A percentile compares a stretch with the other conserved stretches of the same genome.
phyloP scores from a whole-genome alignment of 2,797 vertebrate species.

The Malurus splendens region DNA sequence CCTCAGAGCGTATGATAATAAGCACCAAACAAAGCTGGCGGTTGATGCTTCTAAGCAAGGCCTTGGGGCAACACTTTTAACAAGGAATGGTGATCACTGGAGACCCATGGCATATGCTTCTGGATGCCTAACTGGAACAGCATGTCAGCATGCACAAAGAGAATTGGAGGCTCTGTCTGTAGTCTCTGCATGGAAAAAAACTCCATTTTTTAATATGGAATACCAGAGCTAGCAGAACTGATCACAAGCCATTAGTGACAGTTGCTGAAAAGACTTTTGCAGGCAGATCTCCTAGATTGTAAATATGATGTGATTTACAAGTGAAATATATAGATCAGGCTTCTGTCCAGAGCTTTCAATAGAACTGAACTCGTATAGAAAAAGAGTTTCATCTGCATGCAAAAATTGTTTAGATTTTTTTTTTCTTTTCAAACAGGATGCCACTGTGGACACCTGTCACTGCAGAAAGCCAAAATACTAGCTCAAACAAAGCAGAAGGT shows the following conservation, averaged over 20 bases:
- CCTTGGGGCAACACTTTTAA: slow-evolving; percentile 61
- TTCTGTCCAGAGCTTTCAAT: neutral
- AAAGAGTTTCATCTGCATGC: neutral
- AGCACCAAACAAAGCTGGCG: slow-evolving; percentile 48
- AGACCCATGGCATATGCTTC: slow-evolving; percentile 46
- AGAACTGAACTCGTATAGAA: neutral
- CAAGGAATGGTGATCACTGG: slow-evolving; percentile 51
- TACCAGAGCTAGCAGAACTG: neutral
- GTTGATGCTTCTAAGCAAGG: slow-evolving; percentile 54
- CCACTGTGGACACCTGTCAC: neutral
- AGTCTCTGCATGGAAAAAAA: neutral
- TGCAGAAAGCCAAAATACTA: neutral
- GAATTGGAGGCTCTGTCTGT: neutral
- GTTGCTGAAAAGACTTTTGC: neutral
- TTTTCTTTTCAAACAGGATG: neutral
- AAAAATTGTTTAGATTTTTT: neutral
- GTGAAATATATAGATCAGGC: neutral
- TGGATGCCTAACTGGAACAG: slow-evolving; percentile 40
- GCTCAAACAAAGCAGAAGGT: neutral
- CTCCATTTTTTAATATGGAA: neutral
- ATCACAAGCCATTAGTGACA: neutral
- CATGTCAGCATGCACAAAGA: slow-evolving; percentile 29
- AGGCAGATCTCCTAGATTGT: neutral
- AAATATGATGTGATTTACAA: neutral
- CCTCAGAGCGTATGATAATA: slow-evolving; percentile 50